phyloP scores from a whole-genome alignment of 2,888 invertebrate species.

The Sesia bembeciformis region DNA sequence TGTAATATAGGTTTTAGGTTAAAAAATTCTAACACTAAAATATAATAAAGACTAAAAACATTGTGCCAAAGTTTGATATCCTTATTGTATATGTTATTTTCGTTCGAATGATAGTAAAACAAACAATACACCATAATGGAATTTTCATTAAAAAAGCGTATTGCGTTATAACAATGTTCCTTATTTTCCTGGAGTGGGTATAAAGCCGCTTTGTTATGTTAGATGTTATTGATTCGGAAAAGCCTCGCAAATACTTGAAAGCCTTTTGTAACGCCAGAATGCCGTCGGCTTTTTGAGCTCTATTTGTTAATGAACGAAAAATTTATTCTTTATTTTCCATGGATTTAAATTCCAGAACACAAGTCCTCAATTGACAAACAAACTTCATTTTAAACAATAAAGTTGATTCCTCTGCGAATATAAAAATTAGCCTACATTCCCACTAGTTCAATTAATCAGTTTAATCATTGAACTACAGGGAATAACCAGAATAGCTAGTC shows the following conservation, averaged over 20 bases:
- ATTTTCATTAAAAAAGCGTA: background rate
- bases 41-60: too few species aligned
- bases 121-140: background rate
- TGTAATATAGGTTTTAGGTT: too few species aligned
- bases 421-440: too few species aligned
- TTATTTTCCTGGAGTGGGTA: slow-evolving; percentile 24
- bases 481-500: too few species aligned
- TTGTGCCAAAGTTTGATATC: background rate
- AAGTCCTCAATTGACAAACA: too few species aligned
- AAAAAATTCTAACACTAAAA: too few species aligned
- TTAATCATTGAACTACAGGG: too few species aligned
- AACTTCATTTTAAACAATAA: too few species aligned
- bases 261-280: slow-evolving; percentile 19
- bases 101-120: background rate
- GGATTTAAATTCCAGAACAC: too few species aligned
- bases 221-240: slow-evolving; percentile 29
- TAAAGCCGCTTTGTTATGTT: slow-evolving; percentile 25
- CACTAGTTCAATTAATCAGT: too few species aligned
- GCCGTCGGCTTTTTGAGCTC: background rate
- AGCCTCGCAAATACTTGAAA: slow-evolving; percentile 28
- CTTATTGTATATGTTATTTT: background rate
- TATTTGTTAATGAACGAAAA: background rate
- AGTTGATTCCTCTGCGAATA: too few species aligned
- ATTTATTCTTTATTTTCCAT: background rate
- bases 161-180: slow-evolving; percentile 25